Percentiles rank a stretch among this genome's conserved stretches.
These are phyloP conservation scores for Centrocercus urophasianus DNA, from an alignment of 2,113 vertebrate genomes.

Conservation along the genomic window DNA sequence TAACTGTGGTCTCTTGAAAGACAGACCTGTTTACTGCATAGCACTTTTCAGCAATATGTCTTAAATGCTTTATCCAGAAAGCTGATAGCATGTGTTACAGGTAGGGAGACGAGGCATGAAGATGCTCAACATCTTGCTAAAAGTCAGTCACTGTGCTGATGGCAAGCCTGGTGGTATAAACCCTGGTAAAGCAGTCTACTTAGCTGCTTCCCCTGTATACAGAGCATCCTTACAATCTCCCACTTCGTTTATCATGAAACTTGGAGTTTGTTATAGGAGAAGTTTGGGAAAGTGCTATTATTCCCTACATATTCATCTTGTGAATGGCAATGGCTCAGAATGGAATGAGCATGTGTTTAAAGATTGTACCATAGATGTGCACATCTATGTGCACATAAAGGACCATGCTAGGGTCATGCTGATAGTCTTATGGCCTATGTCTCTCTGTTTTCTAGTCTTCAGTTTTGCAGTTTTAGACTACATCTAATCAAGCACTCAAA, in stretches of 20 bases:
- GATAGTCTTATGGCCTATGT: background rate
- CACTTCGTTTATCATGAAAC: background rate
- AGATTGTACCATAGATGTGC: background rate
- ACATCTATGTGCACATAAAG: background rate
- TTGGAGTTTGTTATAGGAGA: background rate
- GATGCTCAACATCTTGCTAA: background rate
- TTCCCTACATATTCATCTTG: background rate
- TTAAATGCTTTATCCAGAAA: background rate
- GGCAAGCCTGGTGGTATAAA: background rate
- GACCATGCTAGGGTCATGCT: fast-evolving
- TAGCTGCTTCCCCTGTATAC: background rate
- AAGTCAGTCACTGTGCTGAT: background rate
- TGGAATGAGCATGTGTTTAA: background rate
- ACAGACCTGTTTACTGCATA: background rate
- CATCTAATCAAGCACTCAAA: background rate
- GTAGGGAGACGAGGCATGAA: background rate
- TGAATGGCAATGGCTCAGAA: background rate
- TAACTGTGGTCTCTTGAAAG: background rate
- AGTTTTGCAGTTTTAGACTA: background rate
- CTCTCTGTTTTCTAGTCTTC: background rate
- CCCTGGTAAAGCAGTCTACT: background rate
- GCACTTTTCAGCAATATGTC: background rate
- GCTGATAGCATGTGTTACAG: background rate
- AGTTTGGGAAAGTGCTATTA: background rate
- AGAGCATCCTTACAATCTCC: background rate